phyloP scores from a whole-genome alignment of 2,113 vertebrate species.

The Mustela lutreola region DNA sequence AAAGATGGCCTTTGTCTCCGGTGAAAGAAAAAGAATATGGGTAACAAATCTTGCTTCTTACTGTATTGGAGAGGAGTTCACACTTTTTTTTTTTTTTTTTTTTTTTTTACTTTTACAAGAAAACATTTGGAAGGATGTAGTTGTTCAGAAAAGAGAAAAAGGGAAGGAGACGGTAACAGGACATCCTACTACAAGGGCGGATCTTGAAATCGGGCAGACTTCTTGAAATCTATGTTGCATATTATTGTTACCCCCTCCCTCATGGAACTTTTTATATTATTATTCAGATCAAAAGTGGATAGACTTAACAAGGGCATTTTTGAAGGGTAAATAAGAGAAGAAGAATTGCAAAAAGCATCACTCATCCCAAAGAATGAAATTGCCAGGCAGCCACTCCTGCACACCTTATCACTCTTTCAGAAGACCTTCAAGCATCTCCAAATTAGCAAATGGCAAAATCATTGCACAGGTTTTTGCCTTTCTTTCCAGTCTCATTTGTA shows the following conservation, averaged over 20 bases:
- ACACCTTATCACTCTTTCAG: neutral
- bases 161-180: neutral
- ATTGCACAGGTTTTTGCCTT: neutral
- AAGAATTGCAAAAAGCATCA: neutral
- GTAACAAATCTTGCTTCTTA: neutral
- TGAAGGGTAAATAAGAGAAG: constrained; percentile 7
- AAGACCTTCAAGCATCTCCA: neutral
- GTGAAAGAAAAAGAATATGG: neutral
- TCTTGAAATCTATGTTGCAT: neutral
- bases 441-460: neutral
- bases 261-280: neutral
- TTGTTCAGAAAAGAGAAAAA: neutral
- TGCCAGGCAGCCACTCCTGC: neutral
- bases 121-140: neutral
- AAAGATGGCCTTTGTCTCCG: constrained; percentile 55
- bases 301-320: neutral
- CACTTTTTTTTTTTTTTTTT: neutral
- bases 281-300: neutral
- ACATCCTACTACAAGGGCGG: neutral
- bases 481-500: neutral
- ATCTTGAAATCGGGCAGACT: neutral
- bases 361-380: neutral
- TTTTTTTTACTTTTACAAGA: neutral
- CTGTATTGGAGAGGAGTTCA: neutral
- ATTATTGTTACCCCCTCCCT: neutral